phyloP scores from a whole-genome alignment of 2,888 invertebrate genomes.

The Drosophila kambysellisi region DNA sequence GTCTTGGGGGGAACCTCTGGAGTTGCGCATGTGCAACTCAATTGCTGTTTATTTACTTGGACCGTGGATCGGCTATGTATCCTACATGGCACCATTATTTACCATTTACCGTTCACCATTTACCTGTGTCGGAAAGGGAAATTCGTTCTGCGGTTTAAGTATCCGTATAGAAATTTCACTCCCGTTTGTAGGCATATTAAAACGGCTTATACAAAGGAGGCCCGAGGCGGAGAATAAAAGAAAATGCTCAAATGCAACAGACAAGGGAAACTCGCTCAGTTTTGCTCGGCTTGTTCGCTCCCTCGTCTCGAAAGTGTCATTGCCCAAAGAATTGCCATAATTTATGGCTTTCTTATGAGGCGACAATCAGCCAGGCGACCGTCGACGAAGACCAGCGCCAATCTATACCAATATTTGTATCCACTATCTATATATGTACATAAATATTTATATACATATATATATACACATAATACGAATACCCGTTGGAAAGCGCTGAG shows the following conservation, averaged over 20 bases:
- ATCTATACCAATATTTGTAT: conserved; percentile 54
- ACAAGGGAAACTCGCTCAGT: conserved; percentile 61
- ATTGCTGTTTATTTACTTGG: conserved; percentile 75
- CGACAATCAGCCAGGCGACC: conserved; percentile 60
- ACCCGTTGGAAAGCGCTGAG: conserved; percentile 13
- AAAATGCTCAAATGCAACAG: conserved; percentile 53
- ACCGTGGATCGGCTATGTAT: conserved; percentile 18
- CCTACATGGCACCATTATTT: conserved; percentile 17
- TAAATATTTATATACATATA: neutral
- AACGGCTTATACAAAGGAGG: conserved; percentile 52
- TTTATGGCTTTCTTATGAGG: conserved; percentile 82
- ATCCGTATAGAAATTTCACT: conserved; percentile 69
- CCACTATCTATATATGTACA: conserved; percentile 9
- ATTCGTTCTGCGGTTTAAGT: conserved; percentile 82
- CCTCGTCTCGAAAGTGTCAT: conserved; percentile 76
- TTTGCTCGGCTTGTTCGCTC: conserved; percentile 50
- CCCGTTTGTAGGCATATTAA: conserved; percentile 66
- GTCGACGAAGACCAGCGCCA: conserved; percentile 55
- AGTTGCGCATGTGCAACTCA: conserved; percentile 76
- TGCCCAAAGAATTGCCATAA: conserved; percentile 76
- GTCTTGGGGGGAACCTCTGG: conserved; percentile 17
- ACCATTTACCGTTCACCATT: conserved; percentile 63
- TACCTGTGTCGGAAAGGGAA: conserved; percentile 57
- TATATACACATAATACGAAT: neutral
- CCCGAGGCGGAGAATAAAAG: conserved; percentile 43